Percentiles rank a stretch among this genome's conserved stretches.
Conservation (phyloP, 92 coral and sea anemone species). For the Metridium senile region DNA sequence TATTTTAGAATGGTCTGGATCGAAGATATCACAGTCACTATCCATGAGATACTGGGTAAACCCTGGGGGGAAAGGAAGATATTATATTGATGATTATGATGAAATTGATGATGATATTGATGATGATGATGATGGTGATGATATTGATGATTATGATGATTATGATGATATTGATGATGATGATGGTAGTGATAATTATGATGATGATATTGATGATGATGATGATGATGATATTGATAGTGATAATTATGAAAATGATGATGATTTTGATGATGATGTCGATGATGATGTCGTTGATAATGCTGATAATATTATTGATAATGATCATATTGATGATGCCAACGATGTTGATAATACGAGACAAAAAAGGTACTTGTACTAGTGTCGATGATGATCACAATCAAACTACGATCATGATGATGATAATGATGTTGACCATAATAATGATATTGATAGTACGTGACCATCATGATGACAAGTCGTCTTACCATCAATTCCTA, state of each 20-base stretch:
- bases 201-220: background rate
- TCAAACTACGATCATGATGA: background rate
- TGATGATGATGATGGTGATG: background rate
- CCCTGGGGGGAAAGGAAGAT: constrained; percentile 48
- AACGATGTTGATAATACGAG: background rate
- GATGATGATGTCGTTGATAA: background rate
- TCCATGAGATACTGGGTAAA: constrained; percentile 84
- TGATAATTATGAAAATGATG: background rate
- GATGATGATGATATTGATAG: background rate
- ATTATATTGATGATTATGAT: background rate
- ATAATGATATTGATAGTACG: background rate
- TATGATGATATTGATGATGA: background rate
- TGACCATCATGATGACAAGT: background rate
- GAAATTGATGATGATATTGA: background rate
- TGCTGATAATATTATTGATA: background rate
- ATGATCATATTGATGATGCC: background rate
- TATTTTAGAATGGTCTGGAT: constrained; percentile 64
- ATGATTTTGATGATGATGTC: background rate
- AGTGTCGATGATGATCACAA: background rate
- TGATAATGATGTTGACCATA: background rate
- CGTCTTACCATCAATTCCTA: constrained; percentile 95
- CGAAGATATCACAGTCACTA: constrained; percentile 77
- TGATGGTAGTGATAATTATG: background rate
- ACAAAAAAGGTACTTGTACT: background rate
- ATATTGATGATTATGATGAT: background rate